Base-by-base conservation (phyloP, 2,888 invertebrate genomes). In the Phyto melanocephala region DNA sequence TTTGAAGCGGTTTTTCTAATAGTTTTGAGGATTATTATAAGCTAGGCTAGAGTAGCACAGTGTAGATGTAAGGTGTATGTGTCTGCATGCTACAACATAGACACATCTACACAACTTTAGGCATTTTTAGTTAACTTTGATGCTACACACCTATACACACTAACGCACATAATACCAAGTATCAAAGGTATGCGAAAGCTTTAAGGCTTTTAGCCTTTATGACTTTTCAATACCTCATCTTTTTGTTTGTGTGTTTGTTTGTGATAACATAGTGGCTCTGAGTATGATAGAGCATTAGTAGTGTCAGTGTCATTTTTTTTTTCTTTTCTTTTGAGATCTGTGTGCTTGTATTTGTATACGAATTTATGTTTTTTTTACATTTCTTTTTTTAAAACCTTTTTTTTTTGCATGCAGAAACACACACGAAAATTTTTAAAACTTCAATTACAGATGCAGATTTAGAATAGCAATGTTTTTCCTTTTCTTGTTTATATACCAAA, bases 351-450 rank as follows among this genome's bases (percentile, higher is more conserved):
- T 28, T 28, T 28, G 28, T 28, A 28, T 5, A 3, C 28, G n/a
- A n/a, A n/a, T n/a, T n/a, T n/a, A n/a, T n/a, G n/a, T n/a, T n/a
- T n/a, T n/a, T 28, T 56, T 20, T 47, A 28, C 10, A 35, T 20
- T 35, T 22, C 15, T 52, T 42, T 58, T 42, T 63, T 47, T 45
- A 47, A 15, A 37, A 50, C 42, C 10, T 15, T 22, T 72, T 42
- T 13, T 15, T 24, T 42, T 13, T n/a, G 11, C 40, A 37, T 56
- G 22, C 50, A 63, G 50, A 68, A 62, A 63, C 45, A 76, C 72
- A 54, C 77, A 83, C 76, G 62, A 78, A 80, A 81, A 70, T 74
- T 80, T 79, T 54, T 84, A 83, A 84, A 83, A 84, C 85, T 80
- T 83, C 85, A 85, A 85, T 85, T 85, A 84, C 79, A 77, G 47